Conservation (phyloP, 2,797 vertebrate species). For the Hozukius guyotensis region DNA sequence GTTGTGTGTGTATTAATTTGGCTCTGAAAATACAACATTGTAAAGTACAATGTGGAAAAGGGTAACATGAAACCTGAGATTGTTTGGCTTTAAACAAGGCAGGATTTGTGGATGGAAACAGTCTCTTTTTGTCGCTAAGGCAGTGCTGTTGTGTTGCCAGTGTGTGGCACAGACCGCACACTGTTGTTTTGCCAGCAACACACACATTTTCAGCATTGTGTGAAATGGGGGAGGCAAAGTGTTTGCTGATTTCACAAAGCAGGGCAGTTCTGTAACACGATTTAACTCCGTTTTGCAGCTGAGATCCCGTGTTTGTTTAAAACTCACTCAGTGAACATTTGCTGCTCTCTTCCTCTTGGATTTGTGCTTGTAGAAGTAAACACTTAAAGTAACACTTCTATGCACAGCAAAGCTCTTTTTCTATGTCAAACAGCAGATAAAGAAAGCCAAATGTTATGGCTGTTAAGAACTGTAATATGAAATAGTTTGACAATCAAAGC, state of each 20-base stretch:
- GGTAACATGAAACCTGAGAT: neutral
- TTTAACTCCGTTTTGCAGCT: constrained; percentile 33
- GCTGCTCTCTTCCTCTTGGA: neutral
- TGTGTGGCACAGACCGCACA: neutral
- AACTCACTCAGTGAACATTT: constrained; percentile 20
- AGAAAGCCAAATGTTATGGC: neutral
- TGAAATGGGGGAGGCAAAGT: constrained; percentile 3
- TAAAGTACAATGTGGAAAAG: neutral
- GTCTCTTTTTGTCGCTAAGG: neutral
- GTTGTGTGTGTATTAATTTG: neutral
- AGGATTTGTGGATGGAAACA: neutral
- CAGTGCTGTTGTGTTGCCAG: neutral
- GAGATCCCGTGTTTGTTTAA: constrained; percentile 24
- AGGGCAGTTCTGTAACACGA: constrained; percentile 16
- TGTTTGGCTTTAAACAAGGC: neutral
- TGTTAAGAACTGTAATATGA: neutral
- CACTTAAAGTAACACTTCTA: constrained; percentile 18
- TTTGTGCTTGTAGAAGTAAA: constrained; percentile 20
- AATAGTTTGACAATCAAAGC: neutral
- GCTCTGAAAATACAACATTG: neutral
- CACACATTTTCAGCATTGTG: constrained; percentile 2
- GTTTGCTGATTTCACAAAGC: constrained; percentile 38
- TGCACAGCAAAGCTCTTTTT: neutral
- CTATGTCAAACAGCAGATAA: neutral
- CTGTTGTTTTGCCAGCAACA: constrained; percentile 31